These are phyloP conservation scores for Zhuqinia jingwanae DNA, from an alignment of 2,888 invertebrate genomes.

Conservation along the genomic window DNA sequence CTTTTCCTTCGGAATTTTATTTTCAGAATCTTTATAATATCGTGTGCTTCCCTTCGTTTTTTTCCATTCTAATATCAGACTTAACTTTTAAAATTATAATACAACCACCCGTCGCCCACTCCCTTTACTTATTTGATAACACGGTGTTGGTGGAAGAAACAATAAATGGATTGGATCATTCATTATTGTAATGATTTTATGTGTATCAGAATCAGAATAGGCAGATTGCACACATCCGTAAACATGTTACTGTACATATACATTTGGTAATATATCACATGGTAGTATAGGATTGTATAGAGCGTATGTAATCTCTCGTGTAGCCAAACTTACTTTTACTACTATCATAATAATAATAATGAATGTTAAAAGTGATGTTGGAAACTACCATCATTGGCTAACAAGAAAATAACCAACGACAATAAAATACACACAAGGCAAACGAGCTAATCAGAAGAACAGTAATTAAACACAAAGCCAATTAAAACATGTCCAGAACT, in stretches of 20 bases:
- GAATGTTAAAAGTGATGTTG: too few relatives aligned
- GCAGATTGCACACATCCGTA: too few relatives aligned
- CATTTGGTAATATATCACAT: too few relatives aligned
- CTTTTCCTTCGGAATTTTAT: constrained; percentile 44
- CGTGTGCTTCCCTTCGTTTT: not conserved
- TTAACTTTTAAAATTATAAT: not conserved
- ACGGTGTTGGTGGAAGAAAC: not conserved
- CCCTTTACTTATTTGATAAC: too few relatives aligned
- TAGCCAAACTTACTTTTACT: too few relatives aligned
- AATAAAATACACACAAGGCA: not conserved
- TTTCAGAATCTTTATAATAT: constrained; percentile 35
- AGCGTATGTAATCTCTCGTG: too few relatives aligned
- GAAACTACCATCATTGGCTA: too few relatives aligned
- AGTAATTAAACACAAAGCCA: constrained; percentile 24
- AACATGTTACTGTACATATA: too few relatives aligned
- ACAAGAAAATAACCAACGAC: not conserved
- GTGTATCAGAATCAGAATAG: too few relatives aligned
- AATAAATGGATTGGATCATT: not conserved
- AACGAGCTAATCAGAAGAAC: constrained; percentile 20
- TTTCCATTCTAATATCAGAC: not conserved
- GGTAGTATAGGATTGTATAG: too few relatives aligned
- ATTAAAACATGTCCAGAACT: not conserved
- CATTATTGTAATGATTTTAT: not conserved
- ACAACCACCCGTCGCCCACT: too few relatives aligned
- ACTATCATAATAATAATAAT: too few relatives aligned